Evolutionary conservation across 2,888 invertebrate genomes (phyloP), one percentile per base, ranked within the genome.

Genomic region (Ethmia dodecea): DNA sequence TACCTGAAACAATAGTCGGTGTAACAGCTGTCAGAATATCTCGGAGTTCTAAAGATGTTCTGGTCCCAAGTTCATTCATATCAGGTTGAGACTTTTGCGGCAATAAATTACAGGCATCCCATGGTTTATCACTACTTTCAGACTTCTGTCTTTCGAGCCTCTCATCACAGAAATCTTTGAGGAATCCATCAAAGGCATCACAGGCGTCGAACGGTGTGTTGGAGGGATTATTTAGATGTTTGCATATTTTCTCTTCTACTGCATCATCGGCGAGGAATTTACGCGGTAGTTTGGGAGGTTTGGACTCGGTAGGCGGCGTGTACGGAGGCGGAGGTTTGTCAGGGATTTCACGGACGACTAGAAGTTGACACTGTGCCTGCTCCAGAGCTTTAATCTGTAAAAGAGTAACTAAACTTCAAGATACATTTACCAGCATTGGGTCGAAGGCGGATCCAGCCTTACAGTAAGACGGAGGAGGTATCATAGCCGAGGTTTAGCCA

Each of bases 301-400:
- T 54, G 0, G 51, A 33, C 3, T 73, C 78, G 3, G 54, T 50
- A 1, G 83, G 84, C 9, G 81, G 83, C 0, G 77, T 83, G 57
- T 86, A 86, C 0, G 86, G 86, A 0, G 86, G 86, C 9, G 86
- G 86, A 0, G 86, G 86, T 40, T 86, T 86, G 51, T 86, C 86
- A 0, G 86, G 86, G 35, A 86, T 84, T 52, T 83, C 83, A 1
- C 86, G 69, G 0, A 84, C 77, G 1, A 73, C 76, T n/a, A 83
- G 48, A 43, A 80, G 35, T 13, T 71, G 67, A 40, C 68, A 68
- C 47, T 84, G 81, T 43, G 81, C 81, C 43, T 83, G 80, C 42
- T 86, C 84, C 37, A 86, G 47, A 2, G 78, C 86, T 47, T 83
- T 83, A 37, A 86, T 86, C 86, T 86, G 63, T 9, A 61, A 59